Conservation (phyloP, 1,140 invertebrate genomes). For the Penaeus japonicus region DNA sequence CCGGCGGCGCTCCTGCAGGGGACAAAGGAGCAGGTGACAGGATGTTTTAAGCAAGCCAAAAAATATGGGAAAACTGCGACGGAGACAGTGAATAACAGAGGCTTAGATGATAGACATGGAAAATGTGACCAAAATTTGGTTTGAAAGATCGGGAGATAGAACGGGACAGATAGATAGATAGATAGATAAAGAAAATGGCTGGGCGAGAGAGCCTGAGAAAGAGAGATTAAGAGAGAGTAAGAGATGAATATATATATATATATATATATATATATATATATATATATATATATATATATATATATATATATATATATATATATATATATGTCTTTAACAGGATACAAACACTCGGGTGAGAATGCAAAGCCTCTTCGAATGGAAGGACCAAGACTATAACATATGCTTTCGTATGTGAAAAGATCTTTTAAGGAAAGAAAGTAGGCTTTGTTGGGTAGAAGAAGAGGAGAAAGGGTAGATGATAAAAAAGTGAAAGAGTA, state of each 20-base stretch:
- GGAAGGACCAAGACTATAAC: no score
- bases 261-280: neutral
- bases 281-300: neutral
- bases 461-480: no score
- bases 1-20: no score
- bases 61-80: no score
- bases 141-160: neutral
- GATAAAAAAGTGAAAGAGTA: no score
- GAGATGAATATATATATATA: neutral
- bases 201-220: neutral
- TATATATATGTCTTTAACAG: neutral
- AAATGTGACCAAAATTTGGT: neutral
- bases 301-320: neutral
- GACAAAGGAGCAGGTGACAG: no score
- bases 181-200: neutral
- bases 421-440: no score
- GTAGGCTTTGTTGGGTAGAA: no score
- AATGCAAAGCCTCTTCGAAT: no score
- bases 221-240: neutral
- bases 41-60: no score
- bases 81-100: no score
- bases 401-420: no score
- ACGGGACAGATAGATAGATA: neutral
- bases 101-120: neutral
- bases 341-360: neutral